Conservation (phyloP, 1,140 invertebrate species). For the Musca domestica region DNA sequence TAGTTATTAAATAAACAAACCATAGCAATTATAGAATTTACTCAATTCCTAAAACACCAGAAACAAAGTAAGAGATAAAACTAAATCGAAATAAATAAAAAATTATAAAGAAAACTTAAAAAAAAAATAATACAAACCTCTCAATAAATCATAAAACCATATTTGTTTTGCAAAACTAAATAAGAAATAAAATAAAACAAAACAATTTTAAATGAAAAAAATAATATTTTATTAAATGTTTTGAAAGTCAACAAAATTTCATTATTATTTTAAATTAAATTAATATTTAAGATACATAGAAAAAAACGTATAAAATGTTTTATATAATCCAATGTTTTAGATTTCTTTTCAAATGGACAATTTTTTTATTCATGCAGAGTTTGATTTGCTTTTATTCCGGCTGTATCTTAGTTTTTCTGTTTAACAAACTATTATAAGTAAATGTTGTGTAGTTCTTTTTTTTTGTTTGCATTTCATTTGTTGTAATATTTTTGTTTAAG, state of each 20-base stretch:
- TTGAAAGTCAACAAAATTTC: constrained; percentile 21
- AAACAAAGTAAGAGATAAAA: not conserved
- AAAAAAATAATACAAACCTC: constrained; percentile 6
- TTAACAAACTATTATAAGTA: not conserved
- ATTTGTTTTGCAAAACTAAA: not conserved
- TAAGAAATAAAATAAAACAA: constrained; percentile 7
- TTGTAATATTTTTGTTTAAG: constrained; percentile 3
- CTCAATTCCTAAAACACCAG: not conserved
- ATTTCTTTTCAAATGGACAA: not conserved
- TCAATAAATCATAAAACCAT: not conserved
- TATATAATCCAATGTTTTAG: too few species aligned
- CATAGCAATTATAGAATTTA: too few species aligned
- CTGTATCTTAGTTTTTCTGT: not conserved
- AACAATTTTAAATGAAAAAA: not conserved
- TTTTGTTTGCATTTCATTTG: not conserved
- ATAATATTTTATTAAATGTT: constrained; percentile 17
- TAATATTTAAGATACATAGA: not conserved
- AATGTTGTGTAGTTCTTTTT: not conserved
- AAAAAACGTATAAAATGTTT: not conserved
- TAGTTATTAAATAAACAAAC: too few species aligned
- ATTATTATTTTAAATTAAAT: constrained; percentile 17
- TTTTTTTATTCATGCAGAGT: not conserved
- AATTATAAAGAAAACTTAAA: not conserved
- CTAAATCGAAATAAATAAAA: not conserved
- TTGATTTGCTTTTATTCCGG: not conserved